Base-by-base conservation (phyloP, 1,140 invertebrate species). In the Halesus radiatus region DNA sequence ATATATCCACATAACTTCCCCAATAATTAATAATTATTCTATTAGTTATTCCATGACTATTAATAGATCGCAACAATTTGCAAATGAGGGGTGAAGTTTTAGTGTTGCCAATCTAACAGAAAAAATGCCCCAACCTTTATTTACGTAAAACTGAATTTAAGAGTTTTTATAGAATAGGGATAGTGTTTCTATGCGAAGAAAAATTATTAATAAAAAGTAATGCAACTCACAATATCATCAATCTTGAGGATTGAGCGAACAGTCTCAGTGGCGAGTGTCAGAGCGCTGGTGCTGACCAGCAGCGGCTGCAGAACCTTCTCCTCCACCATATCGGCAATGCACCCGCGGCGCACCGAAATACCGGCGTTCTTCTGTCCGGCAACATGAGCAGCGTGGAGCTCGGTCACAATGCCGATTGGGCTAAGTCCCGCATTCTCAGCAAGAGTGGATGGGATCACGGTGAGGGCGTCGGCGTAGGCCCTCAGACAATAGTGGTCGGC, bases 381-480 rank as follows among this genome's bases (percentile, higher is more conserved):
- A 0, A 97, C 97, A 89, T 99, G 98, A 85, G 95, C 92, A 86
- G 97, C 99, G 76, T 98, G 92, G 73, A 99, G 91, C 88, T 99
- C 98, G 0, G 98, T 99, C 0, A 99, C 98, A 0, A 98, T 99
- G 66, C 95, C 92, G 86, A 99, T 99, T 0, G 99, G 95, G 90
- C 98, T 99, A 2, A 99, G 90, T n/a, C 99, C 88, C 26, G 98
- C 98, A 89, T 99, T 99, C 90, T 99, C 99, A n/a, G 99, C 97
- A 73, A 99, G 90, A 3, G 99, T 99, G 70, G 95, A 98, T 3
- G 99, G 99, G 86, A 99, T 96, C 3, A 99, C 94, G 90, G 99
- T 98, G 23, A 99, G 90, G 1, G 98, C 97, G 87, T 99, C 96
- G 8, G 98, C 97, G 91, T 97, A 99, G 1, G 97, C 98, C 82